Evolutionary conservation across 2,113 vertebrate genomes (phyloP), one percentile per base, ranked within the genome.

Genomic region (Empidonax traillii): DNA sequence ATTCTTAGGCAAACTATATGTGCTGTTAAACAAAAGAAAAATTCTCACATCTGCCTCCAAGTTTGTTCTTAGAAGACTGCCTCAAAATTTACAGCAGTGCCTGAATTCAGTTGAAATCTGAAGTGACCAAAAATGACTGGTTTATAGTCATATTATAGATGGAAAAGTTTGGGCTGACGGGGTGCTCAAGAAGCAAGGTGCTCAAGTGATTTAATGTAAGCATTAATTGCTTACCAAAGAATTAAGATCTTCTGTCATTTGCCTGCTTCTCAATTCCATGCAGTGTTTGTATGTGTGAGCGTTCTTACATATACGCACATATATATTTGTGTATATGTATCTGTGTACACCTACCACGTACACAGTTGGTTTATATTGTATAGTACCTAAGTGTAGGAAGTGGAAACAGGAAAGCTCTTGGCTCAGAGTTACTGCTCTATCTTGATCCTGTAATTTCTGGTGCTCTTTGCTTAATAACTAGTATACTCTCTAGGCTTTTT

Each of bases 261-360:
- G 41, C 41, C 55, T 31, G 13, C 51, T 78, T 91, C 46, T 56
- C 55, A 43, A 1, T 74, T 73, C 12, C 17, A 6, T 10, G 69
- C 41, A 3, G 15, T 39, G 25, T 17, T 10, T 24, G 5, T 62
- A 5, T 44, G 14, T 31, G 10, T 41, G 43, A 59, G 43, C 33
- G 15, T 75, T 20, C 78, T 85, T 67, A 43, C 43, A 53, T 56
- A 30, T 17, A 10, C n/a, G 9, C 9, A 6, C 14, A 7, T 47
- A 4, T 52, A 25, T 4, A 14, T 5, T 2, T 28, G 6, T n/a
- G 3, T 56, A 5, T 23, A 5, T 23, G 19, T 33, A 0, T 27
- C 12, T 33, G 16, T 39, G 18, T 56, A 7, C 59, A 31, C 25
- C 35, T 67, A 52, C 33, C 30, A n/a, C 14, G 7, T 28, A 46